These are phyloP conservation scores for Agonopterix heracliana DNA, from an alignment of 2,888 invertebrate genomes.

Conservation along the genomic window DNA sequence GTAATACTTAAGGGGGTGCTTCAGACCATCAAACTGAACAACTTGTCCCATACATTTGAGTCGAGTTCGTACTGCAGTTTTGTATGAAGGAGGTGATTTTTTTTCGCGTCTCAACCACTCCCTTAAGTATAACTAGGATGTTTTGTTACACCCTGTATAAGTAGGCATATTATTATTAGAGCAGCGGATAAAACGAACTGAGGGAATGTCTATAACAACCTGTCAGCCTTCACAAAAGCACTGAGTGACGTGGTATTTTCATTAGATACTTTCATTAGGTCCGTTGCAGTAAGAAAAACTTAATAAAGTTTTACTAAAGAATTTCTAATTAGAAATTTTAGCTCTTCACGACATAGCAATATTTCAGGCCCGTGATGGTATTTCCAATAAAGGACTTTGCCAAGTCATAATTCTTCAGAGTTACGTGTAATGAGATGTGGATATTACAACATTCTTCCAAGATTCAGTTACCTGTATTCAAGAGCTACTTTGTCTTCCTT, in stretches of 20 bases:
- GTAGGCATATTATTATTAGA: no score
- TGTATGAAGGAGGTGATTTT: no score
- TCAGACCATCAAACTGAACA: no score
- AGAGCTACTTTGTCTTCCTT: conserved; percentile 16
- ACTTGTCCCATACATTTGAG: no score
- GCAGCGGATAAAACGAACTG: no score
- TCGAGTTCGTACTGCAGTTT: no score
- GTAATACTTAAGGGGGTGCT: no score
- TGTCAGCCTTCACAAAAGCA: conserved; percentile 21
- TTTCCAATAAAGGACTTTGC: conserved; percentile 77
- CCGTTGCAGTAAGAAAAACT: conserved; percentile 69
- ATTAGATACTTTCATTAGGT: conserved; percentile 74
- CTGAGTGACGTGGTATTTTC: conserved; percentile 66
- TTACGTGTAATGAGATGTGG: conserved; percentile 75
- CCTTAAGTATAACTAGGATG: no score
- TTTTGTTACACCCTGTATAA: no score
- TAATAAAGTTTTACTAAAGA: conserved; percentile 72
- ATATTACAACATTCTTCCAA: conserved; percentile 69
- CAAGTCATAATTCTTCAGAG: conserved; percentile 76
- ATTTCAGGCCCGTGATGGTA: conserved; percentile 74
- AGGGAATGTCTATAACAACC: neutral
- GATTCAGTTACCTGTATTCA: conserved; percentile 44
- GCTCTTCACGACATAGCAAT: conserved; percentile 75
- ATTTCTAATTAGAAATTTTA: conserved; percentile 76
- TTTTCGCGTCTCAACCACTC: no score